These are phyloP conservation scores for Neocrepidodera transversa DNA, from an alignment of 2,888 invertebrate genomes.

Conservation along the genomic window DNA sequence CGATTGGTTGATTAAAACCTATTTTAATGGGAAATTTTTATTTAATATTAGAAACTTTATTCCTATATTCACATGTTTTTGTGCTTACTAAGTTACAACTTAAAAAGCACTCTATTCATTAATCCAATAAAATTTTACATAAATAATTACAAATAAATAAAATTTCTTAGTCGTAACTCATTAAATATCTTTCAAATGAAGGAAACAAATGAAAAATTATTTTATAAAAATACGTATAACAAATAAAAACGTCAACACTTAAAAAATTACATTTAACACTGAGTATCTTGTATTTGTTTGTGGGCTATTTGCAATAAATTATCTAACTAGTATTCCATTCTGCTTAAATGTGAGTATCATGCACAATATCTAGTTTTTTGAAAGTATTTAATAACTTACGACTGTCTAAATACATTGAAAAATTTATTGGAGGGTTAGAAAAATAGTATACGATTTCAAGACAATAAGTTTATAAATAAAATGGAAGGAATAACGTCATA, in stretches of 20 bases:
- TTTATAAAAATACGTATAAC: neutral
- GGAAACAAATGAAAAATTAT: neutral
- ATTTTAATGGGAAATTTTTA: constrained; percentile 26
- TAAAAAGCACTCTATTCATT: constrained; percentile 48
- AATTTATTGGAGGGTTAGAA: constrained; percentile 12
- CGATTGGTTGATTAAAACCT: too few relatives aligned
- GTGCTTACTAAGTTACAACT: constrained; percentile 53
- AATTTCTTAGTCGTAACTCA: constrained; percentile 25
- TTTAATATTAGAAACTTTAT: constrained; percentile 44
- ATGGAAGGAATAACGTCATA: neutral
- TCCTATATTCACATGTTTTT: constrained; percentile 52
- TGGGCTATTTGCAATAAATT: constrained; percentile 2
- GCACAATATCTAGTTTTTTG: constrained; percentile 1
- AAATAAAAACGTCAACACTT: constrained; percentile 7
- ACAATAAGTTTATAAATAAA: constrained; percentile 3
- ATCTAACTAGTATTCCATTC: neutral
- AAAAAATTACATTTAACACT: constrained; percentile 9
- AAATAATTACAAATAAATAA: constrained; percentile 49
- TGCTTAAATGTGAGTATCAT: neutral
- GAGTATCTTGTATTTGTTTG: constrained; percentile 4
- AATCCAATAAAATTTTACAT: constrained; percentile 46
- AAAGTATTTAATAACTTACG: constrained; percentile 22
- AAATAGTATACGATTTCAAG: neutral
- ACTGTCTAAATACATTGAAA: constrained; percentile 26
- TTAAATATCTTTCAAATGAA: constrained; percentile 26